These are phyloP conservation scores for Drosophila mauritiana DNA, from an alignment of 1,140 invertebrate genomes.

Conservation along the genomic window DNA sequence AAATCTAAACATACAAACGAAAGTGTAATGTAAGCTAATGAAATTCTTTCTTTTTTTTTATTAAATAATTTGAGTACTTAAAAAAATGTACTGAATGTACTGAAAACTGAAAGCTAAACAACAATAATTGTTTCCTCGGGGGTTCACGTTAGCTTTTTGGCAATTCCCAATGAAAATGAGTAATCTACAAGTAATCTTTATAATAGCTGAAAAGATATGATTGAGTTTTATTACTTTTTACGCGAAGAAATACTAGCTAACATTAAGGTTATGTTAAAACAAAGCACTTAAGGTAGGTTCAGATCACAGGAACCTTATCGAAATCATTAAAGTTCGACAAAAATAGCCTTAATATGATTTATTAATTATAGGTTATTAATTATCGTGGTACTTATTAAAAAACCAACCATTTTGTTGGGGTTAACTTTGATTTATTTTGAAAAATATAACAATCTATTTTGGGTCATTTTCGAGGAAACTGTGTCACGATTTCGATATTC, in stretches of 20 bases:
- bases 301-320: not conserved
- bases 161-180: not conserved
- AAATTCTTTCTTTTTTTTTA: too few species aligned
- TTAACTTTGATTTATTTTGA: too few species aligned
- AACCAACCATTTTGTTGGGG: not conserved
- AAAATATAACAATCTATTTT: too few species aligned
- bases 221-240: constrained; percentile 1
- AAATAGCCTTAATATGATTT: not conserved
- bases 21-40: too few species aligned
- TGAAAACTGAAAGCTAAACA: not conserved
- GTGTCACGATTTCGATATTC: too few species aligned
- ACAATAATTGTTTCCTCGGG: not conserved
- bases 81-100: not conserved
- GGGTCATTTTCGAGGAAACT: too few species aligned
- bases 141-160: constrained; percentile 22
- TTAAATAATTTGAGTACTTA: too few species aligned
- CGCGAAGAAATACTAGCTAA: not conserved
- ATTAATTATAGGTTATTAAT: not conserved
- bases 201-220: constrained; percentile 3
- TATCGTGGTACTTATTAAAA: not conserved
- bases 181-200: not conserved
- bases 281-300: constrained; percentile 32
- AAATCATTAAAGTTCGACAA: not conserved
- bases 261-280: not conserved
- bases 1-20: too few species aligned